These are phyloP conservation scores for Montipora capitata DNA, from an alignment of 92 coral and sea anemone species.

Conservation along the genomic window DNA sequence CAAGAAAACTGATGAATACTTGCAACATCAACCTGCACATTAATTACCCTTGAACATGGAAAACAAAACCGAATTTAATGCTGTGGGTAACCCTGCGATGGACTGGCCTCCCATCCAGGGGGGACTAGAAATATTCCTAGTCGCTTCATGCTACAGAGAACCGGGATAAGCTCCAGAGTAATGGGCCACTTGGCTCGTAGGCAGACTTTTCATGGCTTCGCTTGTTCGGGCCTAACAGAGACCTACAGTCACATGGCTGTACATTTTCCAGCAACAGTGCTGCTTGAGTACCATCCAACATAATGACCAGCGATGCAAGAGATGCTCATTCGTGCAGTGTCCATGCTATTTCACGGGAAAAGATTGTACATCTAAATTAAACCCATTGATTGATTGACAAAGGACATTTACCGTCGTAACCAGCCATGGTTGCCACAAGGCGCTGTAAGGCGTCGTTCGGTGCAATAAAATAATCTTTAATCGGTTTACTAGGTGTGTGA, in stretches of 20 bases:
- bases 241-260: too few relatives aligned
- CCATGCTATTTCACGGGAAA: not conserved
- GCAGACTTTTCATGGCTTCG: too few relatives aligned
- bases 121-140: too few relatives aligned
- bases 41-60: not conserved
- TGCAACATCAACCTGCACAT: not conserved
- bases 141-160: too few relatives aligned
- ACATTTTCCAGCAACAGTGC: too few relatives aligned
- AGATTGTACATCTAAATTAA: not conserved
- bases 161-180: too few relatives aligned
- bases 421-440: not conserved
- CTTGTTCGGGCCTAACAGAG: too few relatives aligned
- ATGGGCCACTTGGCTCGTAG: too few relatives aligned
- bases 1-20: too few relatives aligned
- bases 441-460: constrained; percentile 34
- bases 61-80: not conserved
- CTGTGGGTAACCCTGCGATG: too few relatives aligned
- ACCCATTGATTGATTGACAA: not conserved
- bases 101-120: too few relatives aligned
- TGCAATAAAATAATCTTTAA: constrained; percentile 11
- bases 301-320: not conserved
- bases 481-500: constrained; percentile 20
- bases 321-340: not conserved
- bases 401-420: constrained; percentile 37
- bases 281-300: not conserved